phyloP scores from a whole-genome alignment of 2,113 vertebrate genomes.

The Scophthalmus maximus region DNA sequence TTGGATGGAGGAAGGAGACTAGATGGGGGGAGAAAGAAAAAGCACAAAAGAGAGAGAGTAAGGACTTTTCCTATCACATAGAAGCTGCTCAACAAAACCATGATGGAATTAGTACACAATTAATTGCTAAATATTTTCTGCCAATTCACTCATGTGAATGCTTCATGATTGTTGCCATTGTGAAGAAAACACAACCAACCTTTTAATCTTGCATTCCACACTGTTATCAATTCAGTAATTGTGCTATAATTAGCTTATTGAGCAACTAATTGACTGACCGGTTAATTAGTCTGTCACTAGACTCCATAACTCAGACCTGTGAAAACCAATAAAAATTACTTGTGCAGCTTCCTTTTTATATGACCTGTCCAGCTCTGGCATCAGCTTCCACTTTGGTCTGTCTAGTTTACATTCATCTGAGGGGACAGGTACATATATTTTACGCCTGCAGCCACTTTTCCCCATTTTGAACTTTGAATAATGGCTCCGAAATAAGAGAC shows the following conservation, averaged over 20 bases:
- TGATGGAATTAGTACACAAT: slow-evolving; percentile 4
- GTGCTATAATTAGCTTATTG: not conserved
- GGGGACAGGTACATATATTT: slow-evolving; percentile 48
- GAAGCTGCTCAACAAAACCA: slow-evolving; percentile 15
- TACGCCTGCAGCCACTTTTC: slow-evolving; percentile 30
- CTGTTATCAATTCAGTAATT: slow-evolving; percentile 6
- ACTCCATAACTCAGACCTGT: slow-evolving; percentile 9
- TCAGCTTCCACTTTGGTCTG: not conserved
- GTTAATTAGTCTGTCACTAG: not conserved
- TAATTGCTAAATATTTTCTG: slow-evolving; percentile 21
- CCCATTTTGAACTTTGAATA: slow-evolving; percentile 38
- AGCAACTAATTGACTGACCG: not conserved
- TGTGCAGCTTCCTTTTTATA: not conserved
- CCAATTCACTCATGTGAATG: slow-evolving; percentile 25
- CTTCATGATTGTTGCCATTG: slow-evolving; percentile 2
- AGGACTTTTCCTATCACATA: not conserved
- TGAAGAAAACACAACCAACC: slow-evolving; percentile 8
- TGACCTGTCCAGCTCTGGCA: not conserved
- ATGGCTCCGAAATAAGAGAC: slow-evolving; percentile 53
- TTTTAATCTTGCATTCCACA: slow-evolving; percentile 7
- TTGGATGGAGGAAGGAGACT: slow-evolving; percentile 25
- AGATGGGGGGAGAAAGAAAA: not conserved
- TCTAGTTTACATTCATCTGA: slow-evolving; percentile 41
- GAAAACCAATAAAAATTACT: too few relatives aligned
- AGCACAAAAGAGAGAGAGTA: not conserved